Percentiles rank a stretch among this genome's conserved stretches.
Conservation (phyloP, 1,140 invertebrate species). For the Hyposmocoma kahamanoa region DNA sequence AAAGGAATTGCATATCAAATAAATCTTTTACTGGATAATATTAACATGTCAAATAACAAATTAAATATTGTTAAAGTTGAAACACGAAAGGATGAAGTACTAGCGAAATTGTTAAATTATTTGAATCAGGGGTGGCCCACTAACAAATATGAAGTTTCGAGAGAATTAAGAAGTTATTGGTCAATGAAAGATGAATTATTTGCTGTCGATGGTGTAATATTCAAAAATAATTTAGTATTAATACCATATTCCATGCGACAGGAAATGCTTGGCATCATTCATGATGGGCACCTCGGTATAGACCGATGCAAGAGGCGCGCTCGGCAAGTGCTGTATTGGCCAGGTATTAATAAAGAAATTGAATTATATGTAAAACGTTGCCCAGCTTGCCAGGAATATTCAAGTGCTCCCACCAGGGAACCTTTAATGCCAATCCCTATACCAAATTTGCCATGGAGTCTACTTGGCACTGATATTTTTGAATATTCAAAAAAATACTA, state of each 20-base stretch:
- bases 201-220: slow-evolving; percentile 7
- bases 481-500: slow-evolving; percentile 16
- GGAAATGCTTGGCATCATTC: slow-evolving; percentile 19
- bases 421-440: slow-evolving; percentile 10
- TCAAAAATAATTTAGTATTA: slow-evolving; percentile 3
- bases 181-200: slow-evolving; percentile 9
- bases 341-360: slow-evolving; percentile 32
- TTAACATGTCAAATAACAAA: slow-evolving; percentile 11
- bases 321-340: slow-evolving; percentile 44
- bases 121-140: slow-evolving; percentile 12
- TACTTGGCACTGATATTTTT: slow-evolving; percentile 14
- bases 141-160: slow-evolving; percentile 7
- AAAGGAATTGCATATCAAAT: slow-evolving; percentile 6
- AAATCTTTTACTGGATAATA: slow-evolving; percentile 8
- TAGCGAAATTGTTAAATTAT: slow-evolving; percentile 5
- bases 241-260: slow-evolving; percentile 5
- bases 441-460: slow-evolving; percentile 13
- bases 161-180: slow-evolving; percentile 8
- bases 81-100: slow-evolving; percentile 3
- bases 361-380: slow-evolving; percentile 22
- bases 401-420: slow-evolving; percentile 9
- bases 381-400: slow-evolving; percentile 11
- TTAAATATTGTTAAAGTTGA: slow-evolving; percentile 7
- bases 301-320: slow-evolving; percentile 37
- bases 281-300: slow-evolving; percentile 41